phyloP scores from a whole-genome alignment of 2,113 vertebrate genomes.

The Burhinus bistriatus region DNA sequence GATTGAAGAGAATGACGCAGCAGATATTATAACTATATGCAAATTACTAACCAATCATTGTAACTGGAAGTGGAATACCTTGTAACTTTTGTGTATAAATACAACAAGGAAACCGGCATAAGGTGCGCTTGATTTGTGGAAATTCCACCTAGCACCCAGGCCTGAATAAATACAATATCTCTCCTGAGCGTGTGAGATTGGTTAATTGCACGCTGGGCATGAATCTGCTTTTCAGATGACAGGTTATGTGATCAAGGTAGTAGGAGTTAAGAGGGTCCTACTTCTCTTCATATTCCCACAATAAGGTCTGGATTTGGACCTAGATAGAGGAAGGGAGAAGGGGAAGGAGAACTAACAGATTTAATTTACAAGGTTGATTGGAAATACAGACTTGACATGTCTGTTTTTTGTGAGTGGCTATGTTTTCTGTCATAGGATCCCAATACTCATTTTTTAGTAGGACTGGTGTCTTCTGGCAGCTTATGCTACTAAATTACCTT shows the following conservation, averaged over 20 bases:
- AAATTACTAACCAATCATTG: too few species aligned
- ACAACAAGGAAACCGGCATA: too few species aligned
- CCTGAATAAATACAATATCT: too few species aligned
- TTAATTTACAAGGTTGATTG: background rate
- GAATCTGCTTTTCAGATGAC: too few species aligned
- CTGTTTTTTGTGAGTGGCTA: background rate
- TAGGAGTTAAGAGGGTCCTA: background rate
- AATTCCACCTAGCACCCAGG: too few species aligned
- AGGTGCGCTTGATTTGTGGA: too few species aligned
- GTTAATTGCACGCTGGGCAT: too few species aligned
- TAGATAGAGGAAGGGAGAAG: background rate
- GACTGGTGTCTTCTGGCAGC: background rate
- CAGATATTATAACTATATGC: too few species aligned
- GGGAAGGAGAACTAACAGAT: background rate
- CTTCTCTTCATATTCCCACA: fast-evolving
- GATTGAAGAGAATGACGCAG: too few species aligned
- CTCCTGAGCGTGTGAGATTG: too few species aligned
- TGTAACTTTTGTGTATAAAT: too few species aligned
- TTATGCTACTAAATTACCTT: fast-evolving
- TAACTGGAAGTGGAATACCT: too few species aligned
- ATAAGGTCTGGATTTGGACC: background rate
- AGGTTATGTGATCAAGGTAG: fast-evolving
- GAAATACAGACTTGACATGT: background rate
- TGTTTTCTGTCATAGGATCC: background rate
- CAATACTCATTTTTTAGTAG: background rate